Conservation (phyloP, 2,888 invertebrate genomes). For the Aporophyla nigra region DNA sequence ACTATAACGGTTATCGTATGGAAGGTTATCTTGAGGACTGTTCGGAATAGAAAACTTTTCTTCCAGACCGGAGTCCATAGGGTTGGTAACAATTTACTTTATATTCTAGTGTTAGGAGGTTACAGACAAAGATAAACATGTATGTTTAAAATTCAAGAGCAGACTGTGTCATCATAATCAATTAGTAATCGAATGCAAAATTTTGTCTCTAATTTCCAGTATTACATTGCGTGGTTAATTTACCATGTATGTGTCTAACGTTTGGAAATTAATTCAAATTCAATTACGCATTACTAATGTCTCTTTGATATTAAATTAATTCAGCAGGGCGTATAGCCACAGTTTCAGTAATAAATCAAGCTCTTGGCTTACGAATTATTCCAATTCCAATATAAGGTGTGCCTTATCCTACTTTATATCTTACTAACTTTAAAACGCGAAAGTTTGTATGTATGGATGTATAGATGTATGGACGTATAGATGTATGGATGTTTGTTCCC, state of each 20-base stretch:
- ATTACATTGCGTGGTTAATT: background rate
- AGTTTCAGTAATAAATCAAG: background rate
- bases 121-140: no score
- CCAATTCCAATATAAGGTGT: background rate
- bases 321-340: background rate
- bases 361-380: background rate
- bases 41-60: no score
- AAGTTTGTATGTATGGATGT: no score
- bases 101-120: no score
- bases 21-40: background rate
- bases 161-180: no score
- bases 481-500: no score
- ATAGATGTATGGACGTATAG: no score
- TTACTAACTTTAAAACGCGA: no score
- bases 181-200: background rate
- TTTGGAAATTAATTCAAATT: constrained; percentile 7
- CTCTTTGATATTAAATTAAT: constrained; percentile 5
- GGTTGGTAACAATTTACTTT: no score
- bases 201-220: background rate
- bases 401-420: no score
- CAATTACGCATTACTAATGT: background rate
- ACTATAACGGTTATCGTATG: background rate
- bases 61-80: no score
- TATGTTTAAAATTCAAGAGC: background rate
- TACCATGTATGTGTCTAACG: background rate